Evolutionary conservation across 2,113 vertebrate species (phyloP), one percentile per base, ranked within the genome.

Genomic region (Menura novaehollandiae): DNA sequence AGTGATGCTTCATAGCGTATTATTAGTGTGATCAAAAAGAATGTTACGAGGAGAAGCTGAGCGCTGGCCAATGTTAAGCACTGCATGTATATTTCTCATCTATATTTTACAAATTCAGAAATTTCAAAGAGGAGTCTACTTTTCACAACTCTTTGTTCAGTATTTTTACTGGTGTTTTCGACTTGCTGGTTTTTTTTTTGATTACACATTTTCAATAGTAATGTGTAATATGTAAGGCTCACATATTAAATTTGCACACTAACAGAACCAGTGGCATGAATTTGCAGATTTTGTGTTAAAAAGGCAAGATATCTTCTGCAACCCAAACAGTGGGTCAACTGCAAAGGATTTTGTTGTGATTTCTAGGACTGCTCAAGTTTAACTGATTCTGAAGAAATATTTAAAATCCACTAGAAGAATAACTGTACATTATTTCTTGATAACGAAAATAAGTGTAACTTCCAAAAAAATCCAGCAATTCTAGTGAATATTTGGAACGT

Each of bases 1-100:
- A 97, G 98, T 96, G 80, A 94, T 19, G 80, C 91, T 97, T 97
- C 96, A 76, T 62, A 93, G 95, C 2, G 72, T 96, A 97, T 97
- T 98, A 97, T 98, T 97, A 97, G 95, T 68, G 73, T 93, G 97
- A 97, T 97, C 96, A 97, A 97, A 97, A 95, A 95, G 94, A 97
- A 96, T 47, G 80, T 84, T 96, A 96, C 18, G 32, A 90, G 89
- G 86, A 94, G 97, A 93, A 95, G 56, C 79, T 78, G 73, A 91
- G 63, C 0, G 15, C 51, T 47, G 93, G 88, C 68, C 63, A 87
- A 59, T 11, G 19, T 82, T 91, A 94, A 77, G 91, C 63, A 95
- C 62, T 6, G 15, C 67, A 20, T 64, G 82, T 83, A 72, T 93
- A 77, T 39, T 28, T 90, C 81, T 93, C 76, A 56, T 62, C 47